phyloP scores from a whole-genome alignment of 2,888 invertebrate species.

The Taenaris catops region DNA sequence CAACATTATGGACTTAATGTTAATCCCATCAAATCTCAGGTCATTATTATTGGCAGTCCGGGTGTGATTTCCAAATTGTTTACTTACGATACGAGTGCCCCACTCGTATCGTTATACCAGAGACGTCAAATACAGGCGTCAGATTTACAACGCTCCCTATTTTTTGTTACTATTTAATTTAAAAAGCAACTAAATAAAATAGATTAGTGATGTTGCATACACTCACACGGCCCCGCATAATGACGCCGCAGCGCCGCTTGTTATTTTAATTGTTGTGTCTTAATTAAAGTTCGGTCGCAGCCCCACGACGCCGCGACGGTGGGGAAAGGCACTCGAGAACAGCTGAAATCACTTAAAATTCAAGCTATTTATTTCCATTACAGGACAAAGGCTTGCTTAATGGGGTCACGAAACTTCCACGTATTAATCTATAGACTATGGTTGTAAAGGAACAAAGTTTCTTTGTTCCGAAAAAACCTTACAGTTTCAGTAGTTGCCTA shows the following conservation, averaged over 20 bases:
- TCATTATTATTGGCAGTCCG: too few relatives aligned
- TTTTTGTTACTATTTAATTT: slow-evolving; percentile 2
- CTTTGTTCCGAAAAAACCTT: slow-evolving; percentile 1
- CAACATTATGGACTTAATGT: too few relatives aligned
- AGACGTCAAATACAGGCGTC: too few relatives aligned
- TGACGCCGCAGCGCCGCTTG: slow-evolving; percentile 48
- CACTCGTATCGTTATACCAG: too few relatives aligned
- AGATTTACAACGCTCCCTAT: too few relatives aligned
- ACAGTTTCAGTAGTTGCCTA: too few relatives aligned
- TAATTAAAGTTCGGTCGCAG: slow-evolving; percentile 49
- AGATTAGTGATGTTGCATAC: slow-evolving; percentile 53
- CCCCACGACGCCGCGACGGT: slow-evolving; percentile 12
- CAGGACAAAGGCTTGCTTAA: slow-evolving; percentile 17
- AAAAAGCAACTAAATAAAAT: slow-evolving; percentile 21
- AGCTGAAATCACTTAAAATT: slow-evolving; percentile 24
- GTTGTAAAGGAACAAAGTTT: slow-evolving; percentile 3
- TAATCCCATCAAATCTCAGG: too few relatives aligned
- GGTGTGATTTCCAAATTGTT: too few relatives aligned
- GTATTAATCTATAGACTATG: slow-evolving; percentile 11
- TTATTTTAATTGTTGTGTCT: slow-evolving; percentile 71
- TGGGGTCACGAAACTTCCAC: slow-evolving; percentile 14
- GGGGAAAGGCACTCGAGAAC: slow-evolving; percentile 18
- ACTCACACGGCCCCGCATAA: slow-evolving; percentile 55
- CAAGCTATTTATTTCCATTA: slow-evolving; percentile 20
- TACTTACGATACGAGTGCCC: too few relatives aligned